A percentile compares a stretch with the other conserved stretches of the same genome.
These are phyloP conservation scores for Phasia obesa DNA, from an alignment of 2,888 invertebrate genomes.

Conservation along the genomic window DNA sequence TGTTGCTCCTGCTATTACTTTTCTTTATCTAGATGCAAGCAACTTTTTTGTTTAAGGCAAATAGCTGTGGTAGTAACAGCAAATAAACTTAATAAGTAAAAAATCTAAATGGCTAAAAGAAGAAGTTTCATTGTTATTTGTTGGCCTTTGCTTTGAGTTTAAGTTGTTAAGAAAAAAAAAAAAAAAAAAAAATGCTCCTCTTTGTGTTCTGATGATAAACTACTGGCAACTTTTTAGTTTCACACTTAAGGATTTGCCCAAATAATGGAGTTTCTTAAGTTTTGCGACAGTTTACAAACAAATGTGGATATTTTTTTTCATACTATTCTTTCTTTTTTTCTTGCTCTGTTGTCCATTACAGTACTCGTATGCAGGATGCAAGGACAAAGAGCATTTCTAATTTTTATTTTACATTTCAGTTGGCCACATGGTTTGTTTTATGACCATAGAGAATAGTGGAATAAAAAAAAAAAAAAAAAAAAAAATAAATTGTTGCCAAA, in stretches of 20 bases:
- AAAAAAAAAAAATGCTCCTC: conserved; percentile 14
- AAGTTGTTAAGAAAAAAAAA: conserved; percentile 34
- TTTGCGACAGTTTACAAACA: conserved; percentile 74
- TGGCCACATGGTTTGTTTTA: conserved; percentile 57
- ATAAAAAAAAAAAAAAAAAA: neutral
- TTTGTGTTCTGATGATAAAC: conserved; percentile 65
- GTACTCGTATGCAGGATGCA: conserved; percentile 15
- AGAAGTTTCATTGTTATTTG: conserved; percentile 54
- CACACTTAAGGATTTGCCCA: conserved; percentile 72
- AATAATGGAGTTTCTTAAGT: conserved; percentile 73
- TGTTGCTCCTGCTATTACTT: conserved; percentile 19
- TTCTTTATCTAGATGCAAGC: neutral
- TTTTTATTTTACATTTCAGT: conserved; percentile 49
- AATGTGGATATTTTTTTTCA: conserved; percentile 60
- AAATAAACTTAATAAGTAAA: conserved; percentile 31
- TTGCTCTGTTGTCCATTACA: conserved; percentile 18
- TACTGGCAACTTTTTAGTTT: conserved; percentile 69
- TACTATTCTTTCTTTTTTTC: neutral
- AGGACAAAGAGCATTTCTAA: conserved; percentile 71
- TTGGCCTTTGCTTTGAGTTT: conserved; percentile 63
- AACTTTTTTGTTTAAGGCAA: neutral
- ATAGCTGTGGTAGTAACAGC: conserved; percentile 26
- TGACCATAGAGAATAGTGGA: conserved; percentile 31
- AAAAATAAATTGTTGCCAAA: conserved; percentile 31
- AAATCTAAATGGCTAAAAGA: conserved; percentile 25